Conservation (phyloP, 2,888 invertebrate species). For the Camptogramma bilineatum region DNA sequence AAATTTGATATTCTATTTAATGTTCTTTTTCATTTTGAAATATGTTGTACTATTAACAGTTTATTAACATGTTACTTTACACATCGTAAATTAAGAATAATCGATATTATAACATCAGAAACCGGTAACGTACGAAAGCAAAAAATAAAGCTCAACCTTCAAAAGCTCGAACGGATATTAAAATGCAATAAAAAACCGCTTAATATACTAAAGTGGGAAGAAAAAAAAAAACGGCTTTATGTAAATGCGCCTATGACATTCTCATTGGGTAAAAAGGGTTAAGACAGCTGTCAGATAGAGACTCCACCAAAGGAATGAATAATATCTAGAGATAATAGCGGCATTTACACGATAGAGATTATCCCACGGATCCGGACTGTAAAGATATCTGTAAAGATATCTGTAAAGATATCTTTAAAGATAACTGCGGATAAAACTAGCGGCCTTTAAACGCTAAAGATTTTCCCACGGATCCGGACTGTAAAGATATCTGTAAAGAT, state of each 20-base stretch:
- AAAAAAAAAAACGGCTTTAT: conserved; percentile 66
- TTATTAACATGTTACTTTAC: conserved; percentile 38
- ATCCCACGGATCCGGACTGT: too few species aligned
- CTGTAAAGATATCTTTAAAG: too few species aligned
- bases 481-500: too few species aligned
- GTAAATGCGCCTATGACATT: conserved; percentile 79
- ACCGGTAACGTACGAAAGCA: conserved; percentile 1
- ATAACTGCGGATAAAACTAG: too few species aligned
- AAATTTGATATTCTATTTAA: conserved; percentile 52
- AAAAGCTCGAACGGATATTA: conserved; percentile 55
- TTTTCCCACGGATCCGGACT: too few species aligned
- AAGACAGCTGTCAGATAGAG: conserved; percentile 82
- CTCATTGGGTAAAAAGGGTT: conserved; percentile 85
- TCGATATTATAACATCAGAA: neutral
- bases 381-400: too few species aligned
- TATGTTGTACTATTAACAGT: conserved; percentile 37
- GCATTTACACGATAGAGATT: too few species aligned
- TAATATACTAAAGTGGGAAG: conserved; percentile 56
- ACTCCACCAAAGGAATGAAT: conserved; percentile 79
- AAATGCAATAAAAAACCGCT: conserved; percentile 69
- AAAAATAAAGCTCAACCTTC: conserved; percentile 21
- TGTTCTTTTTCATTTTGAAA: conserved; percentile 34
- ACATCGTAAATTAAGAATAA: conserved; percentile 29
- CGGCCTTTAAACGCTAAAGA: too few species aligned
- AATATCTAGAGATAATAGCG: conserved; percentile 78